Evolutionary conservation across 2,113 vertebrate species (phyloP).

Genomic region (Lipotes vexillifer): DNA sequence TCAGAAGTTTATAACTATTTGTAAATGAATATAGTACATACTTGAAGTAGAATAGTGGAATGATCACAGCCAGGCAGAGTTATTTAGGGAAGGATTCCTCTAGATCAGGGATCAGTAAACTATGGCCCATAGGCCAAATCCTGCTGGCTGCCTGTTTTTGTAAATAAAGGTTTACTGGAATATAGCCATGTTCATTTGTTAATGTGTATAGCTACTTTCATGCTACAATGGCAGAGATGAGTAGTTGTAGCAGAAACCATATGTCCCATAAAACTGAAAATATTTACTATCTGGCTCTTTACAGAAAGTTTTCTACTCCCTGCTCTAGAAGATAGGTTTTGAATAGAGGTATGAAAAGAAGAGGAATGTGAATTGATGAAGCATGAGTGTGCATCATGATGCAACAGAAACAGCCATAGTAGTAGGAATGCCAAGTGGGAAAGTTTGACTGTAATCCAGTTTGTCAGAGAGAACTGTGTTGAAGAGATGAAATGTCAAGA

Average conservation of each 20-base stretch:
- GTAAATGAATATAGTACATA: not conserved
- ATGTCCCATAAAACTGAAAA: not conserved
- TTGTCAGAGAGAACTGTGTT: not conserved
- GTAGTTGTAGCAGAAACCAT: not conserved
- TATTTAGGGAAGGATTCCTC: not conserved
- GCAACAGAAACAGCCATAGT: not conserved
- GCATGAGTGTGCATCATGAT: not conserved
- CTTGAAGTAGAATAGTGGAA: not conserved
- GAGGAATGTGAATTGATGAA: not conserved
- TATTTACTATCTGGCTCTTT: not conserved
- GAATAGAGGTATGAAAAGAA: not conserved
- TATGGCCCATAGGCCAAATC: not conserved
- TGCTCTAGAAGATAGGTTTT: not conserved
- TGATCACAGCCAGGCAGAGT: not conserved
- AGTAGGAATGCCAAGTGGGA: not conserved
- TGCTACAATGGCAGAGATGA: not conserved
- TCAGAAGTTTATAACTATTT: not conserved
- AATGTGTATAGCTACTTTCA: not conserved
- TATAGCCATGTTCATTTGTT: not conserved
- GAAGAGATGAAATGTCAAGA: not conserved
- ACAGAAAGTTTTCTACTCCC: not conserved
- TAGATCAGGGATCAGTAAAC: not conserved
- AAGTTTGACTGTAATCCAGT: not conserved
- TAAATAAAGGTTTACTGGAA: not conserved
- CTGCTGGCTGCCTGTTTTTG: not conserved